Base-by-base conservation (phyloP, 2,797 vertebrate genomes). In the Arrhamphus sclerolepis region DNA sequence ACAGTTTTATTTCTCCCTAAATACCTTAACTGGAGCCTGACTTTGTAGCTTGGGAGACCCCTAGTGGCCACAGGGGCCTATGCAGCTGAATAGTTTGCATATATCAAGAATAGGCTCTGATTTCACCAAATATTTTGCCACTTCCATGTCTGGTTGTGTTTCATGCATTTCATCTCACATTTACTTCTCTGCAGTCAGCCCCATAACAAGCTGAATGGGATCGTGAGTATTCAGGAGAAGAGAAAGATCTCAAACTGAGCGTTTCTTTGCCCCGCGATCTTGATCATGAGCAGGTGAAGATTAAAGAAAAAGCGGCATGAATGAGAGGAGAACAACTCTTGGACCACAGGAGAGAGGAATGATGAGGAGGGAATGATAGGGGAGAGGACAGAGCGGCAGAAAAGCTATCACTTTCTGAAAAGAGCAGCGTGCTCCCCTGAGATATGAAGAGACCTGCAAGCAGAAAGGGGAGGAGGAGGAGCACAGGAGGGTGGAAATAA, bases 351-450 rank as follows among this genome's bases (percentile, higher is more conserved):
- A 34, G 0, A 31, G 29, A 42, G 46, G 29, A 48, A 56, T 34
- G 24, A 18, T 18, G 31, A 34, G 57, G 14, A 21, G 46, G 53
- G 28, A 24, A 7, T 28, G 46, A 29, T 19, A n/a, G 21, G 19
- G 22, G 57, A 48, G 56, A 52, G 60, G 48, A 58, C 38, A 43
- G 66, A 42, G 68, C 6, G 16, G 59, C 62, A 70, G 79, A 11
- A 64, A 64, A 85, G 86, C 83, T 85, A 84, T 92, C 89, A 84
- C 83, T 87, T 89, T 89, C 75, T 88, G 75, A 84, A 82, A 84
- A 81, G 69, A 83, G 87, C 85, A 86, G 65, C n/a, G 20, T 57
- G 50, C 69, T 88, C 91, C 87, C 89, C 29, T 3, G 85, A 89
- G 92, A 82, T 80, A 75, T 1, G 75, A 46, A 49, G 46, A 65